These are phyloP conservation scores for Columba livia DNA, from an alignment of 2,113 vertebrate genomes.

Conservation along the genomic window DNA sequence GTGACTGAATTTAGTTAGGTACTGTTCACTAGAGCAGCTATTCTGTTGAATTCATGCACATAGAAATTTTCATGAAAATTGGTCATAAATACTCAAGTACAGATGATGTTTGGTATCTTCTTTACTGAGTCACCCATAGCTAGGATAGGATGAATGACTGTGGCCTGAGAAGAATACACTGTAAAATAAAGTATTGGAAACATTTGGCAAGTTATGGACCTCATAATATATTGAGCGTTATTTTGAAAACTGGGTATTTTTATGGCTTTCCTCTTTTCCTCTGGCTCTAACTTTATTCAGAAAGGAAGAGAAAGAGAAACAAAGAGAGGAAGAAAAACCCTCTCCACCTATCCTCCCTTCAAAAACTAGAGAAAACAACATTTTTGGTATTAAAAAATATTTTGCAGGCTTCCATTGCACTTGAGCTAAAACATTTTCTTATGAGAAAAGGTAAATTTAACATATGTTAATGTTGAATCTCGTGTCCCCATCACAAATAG, in stretches of 20 bases:
- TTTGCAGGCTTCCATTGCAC: background rate
- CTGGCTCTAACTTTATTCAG: background rate
- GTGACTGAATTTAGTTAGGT: background rate
- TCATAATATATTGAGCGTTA: background rate
- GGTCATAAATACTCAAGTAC: background rate
- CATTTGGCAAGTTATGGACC: background rate
- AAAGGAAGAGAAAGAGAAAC: background rate
- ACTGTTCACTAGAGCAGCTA: background rate
- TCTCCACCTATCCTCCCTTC: fast-evolving
- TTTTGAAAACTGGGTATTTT: background rate
- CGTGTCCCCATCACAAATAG: background rate
- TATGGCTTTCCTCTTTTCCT: background rate
- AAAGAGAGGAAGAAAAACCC: background rate
- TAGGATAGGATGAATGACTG: background rate
- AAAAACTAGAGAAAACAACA: background rate
- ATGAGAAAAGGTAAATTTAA: background rate
- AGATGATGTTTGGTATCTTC: background rate
- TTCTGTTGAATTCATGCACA: background rate
- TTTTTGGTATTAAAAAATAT: background rate
- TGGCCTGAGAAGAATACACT: fast-evolving
- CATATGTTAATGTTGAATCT: background rate
- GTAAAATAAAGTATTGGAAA: background rate
- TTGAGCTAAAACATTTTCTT: background rate
- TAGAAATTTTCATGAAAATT: background rate
- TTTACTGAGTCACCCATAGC: background rate